Evolutionary conservation across 1,140 invertebrate genomes (phyloP), one percentile per base, ranked within the genome.

Genomic region (Drosophila suzukii): DNA sequence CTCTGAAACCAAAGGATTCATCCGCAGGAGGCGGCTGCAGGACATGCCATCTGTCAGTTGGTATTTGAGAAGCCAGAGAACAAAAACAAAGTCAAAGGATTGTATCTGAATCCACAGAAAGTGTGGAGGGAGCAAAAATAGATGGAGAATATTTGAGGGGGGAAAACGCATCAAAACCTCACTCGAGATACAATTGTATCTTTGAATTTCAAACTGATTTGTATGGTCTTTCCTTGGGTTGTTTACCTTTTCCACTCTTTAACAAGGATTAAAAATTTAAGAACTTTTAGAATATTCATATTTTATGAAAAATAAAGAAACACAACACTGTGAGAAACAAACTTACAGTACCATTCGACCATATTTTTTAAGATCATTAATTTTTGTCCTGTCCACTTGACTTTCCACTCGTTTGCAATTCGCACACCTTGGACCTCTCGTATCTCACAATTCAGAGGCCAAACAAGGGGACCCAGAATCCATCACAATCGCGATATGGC

Each of bases 371-470:
- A 20, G 20, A 20, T 20, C 20, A 20, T 20, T 20, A 20, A 20
- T 20, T 20, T 20, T 20, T 20, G 54, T 30, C 41, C 49, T n/a
- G 2, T 6, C 66, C 66, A 83, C 79, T 86, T 86, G 83, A 86
- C 83, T 86, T 79, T 44, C 68, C 17, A 57, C 67, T 84, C 74
- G 61, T 66, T 54, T 57, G 53, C 61, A 11, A 32, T 10, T 74
- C 58, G 56, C 68, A 71, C 78, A 86, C 74, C 70, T 68, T 39
- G 13, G 47, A 6, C 24, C 75, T 70, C 60, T 59, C 34, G 58
- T 44, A 59, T 66, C 71, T 88, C 82, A 86, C 82, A 88, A 86
- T 68, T 88, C 83, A 86, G 60, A 74, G 79, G 20, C 46, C 32
- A 20, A 41, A 7, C 38, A 11, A 15, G 6, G 15, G 20, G 1